phyloP scores from a whole-genome alignment of 2,888 invertebrate genomes.

The Ctena decussata region DNA sequence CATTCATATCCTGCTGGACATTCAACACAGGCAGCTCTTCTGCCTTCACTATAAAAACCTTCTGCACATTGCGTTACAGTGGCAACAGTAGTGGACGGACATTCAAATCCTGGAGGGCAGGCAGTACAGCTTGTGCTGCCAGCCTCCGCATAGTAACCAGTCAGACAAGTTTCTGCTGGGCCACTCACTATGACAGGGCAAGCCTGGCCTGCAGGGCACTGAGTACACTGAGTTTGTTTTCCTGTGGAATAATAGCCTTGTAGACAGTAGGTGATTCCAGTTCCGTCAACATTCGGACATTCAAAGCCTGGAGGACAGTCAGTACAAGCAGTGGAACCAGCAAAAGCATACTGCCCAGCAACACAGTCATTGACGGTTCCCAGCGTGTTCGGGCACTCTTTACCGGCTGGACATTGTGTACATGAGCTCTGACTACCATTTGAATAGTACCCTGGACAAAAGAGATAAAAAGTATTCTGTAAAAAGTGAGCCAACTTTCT shows the following conservation, averaged over 20 bases:
- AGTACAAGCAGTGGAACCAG: slow-evolving; percentile 64
- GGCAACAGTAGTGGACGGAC: slow-evolving; percentile 63
- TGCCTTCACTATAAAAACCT: slow-evolving; percentile 80
- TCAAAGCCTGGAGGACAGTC: slow-evolving; percentile 75
- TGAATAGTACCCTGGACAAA: slow-evolving; percentile 77
- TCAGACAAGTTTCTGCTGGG: slow-evolving; percentile 62
- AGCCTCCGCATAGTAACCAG: slow-evolving; percentile 79
- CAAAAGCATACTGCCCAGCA: slow-evolving; percentile 69
- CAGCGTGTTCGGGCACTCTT: slow-evolving; percentile 69
- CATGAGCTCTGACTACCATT: slow-evolving; percentile 76
- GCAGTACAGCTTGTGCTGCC: slow-evolving; percentile 73
- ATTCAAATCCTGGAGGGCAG: slow-evolving; percentile 82
- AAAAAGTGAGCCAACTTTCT: no score
- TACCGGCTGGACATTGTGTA: slow-evolving; percentile 81
- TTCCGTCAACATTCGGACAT: slow-evolving; percentile 76
- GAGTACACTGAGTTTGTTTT: slow-evolving; percentile 72
- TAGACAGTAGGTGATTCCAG: slow-evolving; percentile 74
- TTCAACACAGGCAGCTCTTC: slow-evolving; percentile 74
- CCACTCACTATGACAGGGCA: slow-evolving; percentile 77
- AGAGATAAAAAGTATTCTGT: no score
- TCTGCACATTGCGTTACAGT: slow-evolving; percentile 74
- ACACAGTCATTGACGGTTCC: slow-evolving; percentile 58
- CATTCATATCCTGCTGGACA: slow-evolving; percentile 84
- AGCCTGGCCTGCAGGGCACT: slow-evolving; percentile 80
- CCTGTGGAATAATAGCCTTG: slow-evolving; percentile 76